Evolutionary conservation across 2,888 invertebrate species (phyloP), one percentile per base, ranked within the genome.

Genomic region (Aleiodes alternator): DNA sequence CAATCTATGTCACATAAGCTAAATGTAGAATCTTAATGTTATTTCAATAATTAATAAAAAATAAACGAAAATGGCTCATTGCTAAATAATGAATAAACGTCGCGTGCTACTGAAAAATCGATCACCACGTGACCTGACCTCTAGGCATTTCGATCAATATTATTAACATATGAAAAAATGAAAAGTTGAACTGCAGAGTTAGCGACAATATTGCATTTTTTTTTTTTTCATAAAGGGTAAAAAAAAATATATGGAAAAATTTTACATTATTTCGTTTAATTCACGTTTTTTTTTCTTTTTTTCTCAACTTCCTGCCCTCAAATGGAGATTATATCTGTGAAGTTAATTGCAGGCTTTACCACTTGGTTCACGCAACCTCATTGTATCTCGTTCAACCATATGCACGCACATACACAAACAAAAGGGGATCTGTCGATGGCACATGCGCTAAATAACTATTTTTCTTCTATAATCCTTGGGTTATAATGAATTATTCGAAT

Each of bases 41-140:
- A 16, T 23, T 43, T 64, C 14, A 64, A 64, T 48, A 43, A 64
- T 64, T 64, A 64, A 64, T 48, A 43, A 23, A 23, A 43, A 48
- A 64, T 64, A 64, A 64, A 64, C 64, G 23, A 23, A 64, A 48
- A 29, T 48, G 12, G 43, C 14, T 43, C 43, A 43, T 43, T 43
- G 43, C 64, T 64, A 43, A 64, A 64, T 64, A 64, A 64, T 64
- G 43, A 48, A 64, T 64, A 16, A 48, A 64, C 64, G 64, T 64
- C 48, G 48, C 64, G 48, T 64, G 64, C 23, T 14, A 43, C 64
- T 43, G 16, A 16, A 64, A 64, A 43, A 64, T 64, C 64, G 64
- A 64, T 64, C 64, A 64, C 48, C 64, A 38, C 43, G 8, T 64
- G 64, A 64, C 64, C 64, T 64, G 64, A 64, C 64, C 64, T 64